Percentiles rank a stretch among this genome's conserved stretches.
Conservation (phyloP, 2,888 invertebrate genomes). For the Mythimna loreyi region DNA sequence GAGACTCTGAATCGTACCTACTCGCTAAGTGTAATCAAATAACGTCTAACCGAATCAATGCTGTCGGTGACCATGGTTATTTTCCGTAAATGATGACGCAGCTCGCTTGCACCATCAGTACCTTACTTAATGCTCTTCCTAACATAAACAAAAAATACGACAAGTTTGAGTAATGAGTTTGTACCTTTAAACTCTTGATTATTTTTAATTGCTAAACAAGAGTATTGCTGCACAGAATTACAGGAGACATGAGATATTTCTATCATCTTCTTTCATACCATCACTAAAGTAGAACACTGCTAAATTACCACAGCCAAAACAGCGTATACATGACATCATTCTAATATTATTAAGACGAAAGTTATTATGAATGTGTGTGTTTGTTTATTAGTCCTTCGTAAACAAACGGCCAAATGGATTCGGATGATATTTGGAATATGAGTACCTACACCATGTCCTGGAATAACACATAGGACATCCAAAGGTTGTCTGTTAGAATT, state of each 20-base stretch:
- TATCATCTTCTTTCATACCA: not conserved
- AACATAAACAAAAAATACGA: slow-evolving; percentile 6
- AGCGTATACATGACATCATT: not conserved
- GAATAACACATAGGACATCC: too few species aligned
- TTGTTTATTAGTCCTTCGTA: too few species aligned
- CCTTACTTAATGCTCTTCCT: slow-evolving; percentile 6
- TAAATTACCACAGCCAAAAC: slow-evolving; percentile 4
- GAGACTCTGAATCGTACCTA: not conserved
- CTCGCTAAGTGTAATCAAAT: slow-evolving; percentile 2
- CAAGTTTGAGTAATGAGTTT: slow-evolving; percentile 19
- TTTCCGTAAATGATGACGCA: slow-evolving; percentile 9
- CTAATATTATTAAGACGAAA: too few species aligned
- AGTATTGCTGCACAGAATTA: not conserved
- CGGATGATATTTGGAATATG: too few species aligned
- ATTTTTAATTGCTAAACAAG: not conserved
- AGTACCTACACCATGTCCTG: too few species aligned
- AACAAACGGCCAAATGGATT: too few species aligned
- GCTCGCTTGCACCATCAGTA: slow-evolving; percentile 9
- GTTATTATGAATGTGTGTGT: too few species aligned
- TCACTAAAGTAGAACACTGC: not conserved
- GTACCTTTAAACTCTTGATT: not conserved
- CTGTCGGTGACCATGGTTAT: slow-evolving; percentile 16
- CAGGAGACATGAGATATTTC: not conserved
- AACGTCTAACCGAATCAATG: slow-evolving; percentile 15
- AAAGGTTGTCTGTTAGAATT: too few species aligned